Conservation (phyloP, 1,140 invertebrate species). For the Nasonia vitripennis region DNA sequence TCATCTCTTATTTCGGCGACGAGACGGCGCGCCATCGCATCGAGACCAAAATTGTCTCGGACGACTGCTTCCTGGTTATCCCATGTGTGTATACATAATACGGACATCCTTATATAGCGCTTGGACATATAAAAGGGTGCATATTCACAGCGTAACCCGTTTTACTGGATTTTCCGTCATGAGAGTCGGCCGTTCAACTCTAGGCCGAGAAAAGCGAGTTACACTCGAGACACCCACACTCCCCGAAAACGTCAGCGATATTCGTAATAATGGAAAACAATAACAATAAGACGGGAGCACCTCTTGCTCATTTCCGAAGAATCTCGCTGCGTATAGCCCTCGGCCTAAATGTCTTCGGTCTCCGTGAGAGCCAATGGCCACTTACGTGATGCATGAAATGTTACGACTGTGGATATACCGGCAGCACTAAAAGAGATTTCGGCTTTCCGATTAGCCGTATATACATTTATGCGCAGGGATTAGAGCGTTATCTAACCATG, state of each 20-base stretch:
- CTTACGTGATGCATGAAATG: not conserved
- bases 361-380: not conserved
- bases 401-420: not conserved
- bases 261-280: conserved; percentile 35
- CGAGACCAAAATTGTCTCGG: not conserved
- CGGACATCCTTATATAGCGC: not conserved
- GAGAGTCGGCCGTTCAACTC: not conserved
- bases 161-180: not conserved
- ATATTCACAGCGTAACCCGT: not conserved
- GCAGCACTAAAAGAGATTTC: not conserved
- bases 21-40: not conserved
- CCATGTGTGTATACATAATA: not conserved
- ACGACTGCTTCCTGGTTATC: not conserved
- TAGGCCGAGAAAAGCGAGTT: too few relatives aligned
- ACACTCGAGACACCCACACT: not conserved
- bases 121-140: not conserved
- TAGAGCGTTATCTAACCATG: too few relatives aligned
- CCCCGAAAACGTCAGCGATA: conserved; percentile 8
- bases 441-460: not conserved
- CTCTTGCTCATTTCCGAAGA: conserved; percentile 29
- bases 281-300: conserved; percentile 14
- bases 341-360: not conserved
- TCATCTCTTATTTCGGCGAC: not conserved
- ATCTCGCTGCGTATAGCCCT: not conserved
- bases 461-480: too few relatives aligned